Conservation (phyloP, 1,140 invertebrate genomes). For the Anoplolepis gracilipes region DNA sequence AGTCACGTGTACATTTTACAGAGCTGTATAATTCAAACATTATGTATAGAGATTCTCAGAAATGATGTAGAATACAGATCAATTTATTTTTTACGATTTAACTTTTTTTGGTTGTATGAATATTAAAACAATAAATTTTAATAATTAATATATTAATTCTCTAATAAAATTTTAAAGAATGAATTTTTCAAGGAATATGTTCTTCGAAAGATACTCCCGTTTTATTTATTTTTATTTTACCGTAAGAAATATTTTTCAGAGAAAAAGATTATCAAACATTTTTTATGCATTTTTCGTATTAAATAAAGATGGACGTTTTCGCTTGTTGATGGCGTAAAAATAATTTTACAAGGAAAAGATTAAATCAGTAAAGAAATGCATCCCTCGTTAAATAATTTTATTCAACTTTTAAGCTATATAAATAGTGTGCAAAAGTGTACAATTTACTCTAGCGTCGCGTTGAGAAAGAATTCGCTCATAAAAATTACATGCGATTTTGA, state of each 20-base stretch:
- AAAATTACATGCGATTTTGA: not conserved
- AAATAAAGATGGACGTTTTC: not conserved
- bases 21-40: not conserved
- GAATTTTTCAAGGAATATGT: no score
- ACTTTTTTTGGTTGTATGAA: no score
- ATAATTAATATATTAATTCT: no score
- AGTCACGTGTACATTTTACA: not conserved
- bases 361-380: not conserved
- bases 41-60: not conserved
- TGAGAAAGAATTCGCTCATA: not conserved
- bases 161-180: no score
- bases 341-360: not conserved
- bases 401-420: constrained; percentile 19
- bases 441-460: not conserved
- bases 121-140: no score
- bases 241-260: not conserved
- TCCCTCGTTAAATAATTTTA: constrained; percentile 18
- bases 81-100: not conserved
- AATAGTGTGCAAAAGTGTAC: constrained; percentile 3
- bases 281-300: not conserved
- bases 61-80: not conserved
- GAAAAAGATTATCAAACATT: not conserved
- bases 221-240: not conserved
- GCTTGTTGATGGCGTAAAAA: not conserved
- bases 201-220: no score